A percentile compares a stretch with the other conserved stretches of the same genome.
phyloP scores from a whole-genome alignment of 2,797 vertebrate genomes.

The Helicolenus hilgendorfi region DNA sequence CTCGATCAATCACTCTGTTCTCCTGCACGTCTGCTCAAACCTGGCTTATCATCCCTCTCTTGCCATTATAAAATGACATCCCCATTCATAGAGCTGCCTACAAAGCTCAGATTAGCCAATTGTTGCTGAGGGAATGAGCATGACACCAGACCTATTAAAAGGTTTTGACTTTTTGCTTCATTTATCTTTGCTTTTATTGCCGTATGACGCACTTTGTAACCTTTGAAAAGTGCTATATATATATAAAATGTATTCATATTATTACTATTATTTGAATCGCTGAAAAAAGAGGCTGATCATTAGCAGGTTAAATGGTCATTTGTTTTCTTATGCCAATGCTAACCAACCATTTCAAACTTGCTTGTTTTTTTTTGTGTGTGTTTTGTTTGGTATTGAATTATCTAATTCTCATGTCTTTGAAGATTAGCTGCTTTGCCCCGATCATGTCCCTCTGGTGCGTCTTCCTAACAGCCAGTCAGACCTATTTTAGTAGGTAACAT shows the following conservation, averaged over 20 bases:
- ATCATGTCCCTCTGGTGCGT: not conserved
- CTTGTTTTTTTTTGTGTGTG: not conserved
- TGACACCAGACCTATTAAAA: not conserved
- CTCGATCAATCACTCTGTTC: not conserved
- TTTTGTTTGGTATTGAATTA: not conserved
- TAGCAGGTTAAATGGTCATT: not conserved
- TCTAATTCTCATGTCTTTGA: not conserved
- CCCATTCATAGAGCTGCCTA: not conserved
- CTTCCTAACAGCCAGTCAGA: not conserved
- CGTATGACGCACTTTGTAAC: not conserved
- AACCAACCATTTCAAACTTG: not conserved
- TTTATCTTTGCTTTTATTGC: not conserved
- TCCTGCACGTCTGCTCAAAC: not conserved
- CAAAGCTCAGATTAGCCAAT: not conserved
- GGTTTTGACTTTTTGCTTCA: not conserved
- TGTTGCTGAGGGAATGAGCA: not conserved
- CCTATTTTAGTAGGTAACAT: slow-evolving; percentile 24
- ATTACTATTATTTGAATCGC: not conserved
- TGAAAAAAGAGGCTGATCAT: not conserved
- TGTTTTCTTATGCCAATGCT: not conserved
- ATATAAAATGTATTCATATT: not conserved
- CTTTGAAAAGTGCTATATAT: not conserved
- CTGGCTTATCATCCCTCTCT: not conserved
- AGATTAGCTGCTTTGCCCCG: not conserved
- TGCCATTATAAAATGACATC: not conserved